A percentile compares a stretch with the other conserved stretches of the same genome.
These are phyloP conservation scores for Astropecten irregularis DNA, from an alignment of 53 echinoderm and acorn worm species.

Conservation along the genomic window DNA sequence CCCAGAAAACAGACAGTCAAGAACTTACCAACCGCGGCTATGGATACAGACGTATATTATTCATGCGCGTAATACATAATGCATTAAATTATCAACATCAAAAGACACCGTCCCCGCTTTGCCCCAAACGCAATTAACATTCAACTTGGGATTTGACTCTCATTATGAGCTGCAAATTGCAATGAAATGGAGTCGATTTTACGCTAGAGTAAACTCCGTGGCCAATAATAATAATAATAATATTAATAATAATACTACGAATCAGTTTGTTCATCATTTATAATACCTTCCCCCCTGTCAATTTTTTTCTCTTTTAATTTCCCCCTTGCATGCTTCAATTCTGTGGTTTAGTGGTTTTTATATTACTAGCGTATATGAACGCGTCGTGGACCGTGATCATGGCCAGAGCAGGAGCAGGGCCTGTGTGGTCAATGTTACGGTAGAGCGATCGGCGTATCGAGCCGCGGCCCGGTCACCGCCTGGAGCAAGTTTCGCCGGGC, in stretches of 20 bases:
- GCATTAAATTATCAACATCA: not conserved
- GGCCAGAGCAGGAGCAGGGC: not conserved
- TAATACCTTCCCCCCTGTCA: no score
- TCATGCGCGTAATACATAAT: no score
- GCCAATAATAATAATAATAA: not conserved
- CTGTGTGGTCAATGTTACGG: constrained; percentile 40
- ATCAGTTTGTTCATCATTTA: no score
- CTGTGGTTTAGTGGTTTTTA: no score
- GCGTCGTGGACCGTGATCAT: not conserved
- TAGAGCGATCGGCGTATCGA: constrained; percentile 5
- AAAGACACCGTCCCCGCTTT: not conserved
- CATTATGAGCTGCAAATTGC: constrained; percentile 30
- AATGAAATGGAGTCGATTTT: constrained; percentile 30
- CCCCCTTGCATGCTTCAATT: no score
- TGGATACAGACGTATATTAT: no score
- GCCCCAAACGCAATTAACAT: not conserved
- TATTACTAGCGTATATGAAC: no score
- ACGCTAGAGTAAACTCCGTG: constrained; percentile 22
- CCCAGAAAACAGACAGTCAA: no score
- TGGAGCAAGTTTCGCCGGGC: not conserved
- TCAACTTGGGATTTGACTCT: constrained; percentile 33
- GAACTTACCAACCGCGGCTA: no score
- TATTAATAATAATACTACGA: no score
- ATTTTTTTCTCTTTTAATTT: no score
- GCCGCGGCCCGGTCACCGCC: not conserved